Percentiles rank a stretch among this genome's conserved stretches.
phyloP scores from a whole-genome alignment of 2,113 vertebrate species.

The Silurus meridionalis region DNA sequence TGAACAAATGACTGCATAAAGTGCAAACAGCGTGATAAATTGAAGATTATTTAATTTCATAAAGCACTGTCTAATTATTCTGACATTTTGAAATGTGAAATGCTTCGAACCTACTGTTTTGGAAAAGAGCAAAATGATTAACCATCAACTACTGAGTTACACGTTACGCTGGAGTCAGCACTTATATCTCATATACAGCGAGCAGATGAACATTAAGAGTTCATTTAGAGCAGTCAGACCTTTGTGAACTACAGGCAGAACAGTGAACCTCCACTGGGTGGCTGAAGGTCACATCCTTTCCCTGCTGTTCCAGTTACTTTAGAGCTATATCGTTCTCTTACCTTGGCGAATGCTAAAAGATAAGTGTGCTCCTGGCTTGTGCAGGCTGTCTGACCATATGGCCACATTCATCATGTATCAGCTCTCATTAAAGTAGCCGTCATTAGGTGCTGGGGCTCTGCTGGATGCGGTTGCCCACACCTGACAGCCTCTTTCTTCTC shows the following conservation, averaged over 20 bases:
- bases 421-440: slow-evolving; percentile 74
- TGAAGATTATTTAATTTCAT: neutral
- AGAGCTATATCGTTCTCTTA: slow-evolving; percentile 63
- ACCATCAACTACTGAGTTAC: slow-evolving; percentile 20
- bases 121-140: slow-evolving; percentile 25
- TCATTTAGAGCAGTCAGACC: slow-evolving; percentile 29
- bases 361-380: slow-evolving; percentile 64
- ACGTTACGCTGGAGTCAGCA: slow-evolving; percentile 27
- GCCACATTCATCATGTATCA: slow-evolving; percentile 77
- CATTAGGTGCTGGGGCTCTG: slow-evolving; percentile 67
- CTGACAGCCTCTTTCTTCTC: slow-evolving; percentile 59
- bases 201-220: slow-evolving; percentile 41
- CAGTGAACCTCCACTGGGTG: slow-evolving; percentile 60
- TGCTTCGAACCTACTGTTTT: slow-evolving; percentile 15
- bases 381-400: slow-evolving; percentile 78
- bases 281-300: slow-evolving; percentile 69
- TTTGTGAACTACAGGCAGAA: slow-evolving; percentile 48
- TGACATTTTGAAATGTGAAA: slow-evolving; percentile 23
- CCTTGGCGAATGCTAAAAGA: slow-evolving; percentile 59
- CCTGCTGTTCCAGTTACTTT: slow-evolving; percentile 65
- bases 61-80: neutral
- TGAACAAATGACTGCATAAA: neutral
- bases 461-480: slow-evolving; percentile 66
- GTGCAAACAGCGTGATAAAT: slow-evolving; percentile 1
- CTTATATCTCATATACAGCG: slow-evolving; percentile 34